Evolutionary conservation across 2,888 invertebrate species (phyloP).

Genomic region (Melolontha melolontha): DNA sequence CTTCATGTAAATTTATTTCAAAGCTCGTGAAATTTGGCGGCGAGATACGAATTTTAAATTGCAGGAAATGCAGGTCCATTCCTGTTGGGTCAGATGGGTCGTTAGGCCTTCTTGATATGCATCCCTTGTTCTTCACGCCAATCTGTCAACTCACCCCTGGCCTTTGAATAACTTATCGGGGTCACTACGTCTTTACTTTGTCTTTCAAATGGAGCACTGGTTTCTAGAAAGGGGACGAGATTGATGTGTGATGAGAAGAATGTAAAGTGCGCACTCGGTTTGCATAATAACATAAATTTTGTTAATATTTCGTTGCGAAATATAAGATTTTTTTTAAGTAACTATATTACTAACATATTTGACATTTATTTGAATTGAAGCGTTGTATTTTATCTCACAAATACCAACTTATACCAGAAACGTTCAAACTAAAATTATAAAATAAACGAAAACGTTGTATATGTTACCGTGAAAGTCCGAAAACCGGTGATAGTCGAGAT

Average conservation of each 20-base stretch:
- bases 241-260: conserved; percentile 15
- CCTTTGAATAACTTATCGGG: conserved; percentile 53
- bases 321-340: too few relatives aligned
- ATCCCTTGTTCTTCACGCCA: conserved; percentile 52
- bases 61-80: conserved; percentile 34
- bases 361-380: too few relatives aligned
- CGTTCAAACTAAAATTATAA: too few relatives aligned
- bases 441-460: too few relatives aligned
- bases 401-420: too few relatives aligned
- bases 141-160: conserved; percentile 54
- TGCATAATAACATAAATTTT: too few relatives aligned
- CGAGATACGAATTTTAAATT: conserved; percentile 37
- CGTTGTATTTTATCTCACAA: too few relatives aligned
- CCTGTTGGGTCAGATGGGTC: conserved; percentile 44
- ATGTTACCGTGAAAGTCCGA: too few relatives aligned
- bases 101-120: conserved; percentile 53
- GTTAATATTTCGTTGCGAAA: too few relatives aligned
- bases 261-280: conserved; percentile 6
- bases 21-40: conserved; percentile 29
- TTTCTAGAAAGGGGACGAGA: conserved; percentile 14
- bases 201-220: conserved; percentile 32
- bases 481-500: too few relatives aligned
- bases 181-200: conserved; percentile 47
- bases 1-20: conserved; percentile 29
- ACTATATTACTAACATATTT: too few relatives aligned